Conservation (phyloP, 1,140 invertebrate genomes). For the Papilio xuthus region DNA sequence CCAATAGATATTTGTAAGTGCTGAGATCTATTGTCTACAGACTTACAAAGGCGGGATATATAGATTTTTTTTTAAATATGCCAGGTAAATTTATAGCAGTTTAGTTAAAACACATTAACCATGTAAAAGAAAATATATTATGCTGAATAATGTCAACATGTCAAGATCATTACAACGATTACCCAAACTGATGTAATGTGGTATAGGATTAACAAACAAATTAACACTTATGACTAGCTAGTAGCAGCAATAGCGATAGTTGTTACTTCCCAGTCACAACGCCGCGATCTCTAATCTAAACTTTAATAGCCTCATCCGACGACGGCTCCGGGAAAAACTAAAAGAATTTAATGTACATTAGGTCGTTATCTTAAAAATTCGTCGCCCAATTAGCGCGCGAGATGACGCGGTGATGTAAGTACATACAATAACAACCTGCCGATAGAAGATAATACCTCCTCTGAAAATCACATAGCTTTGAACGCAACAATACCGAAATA, state of each 20-base stretch:
- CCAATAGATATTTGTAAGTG: conserved; percentile 26
- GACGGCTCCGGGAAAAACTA: not conserved
- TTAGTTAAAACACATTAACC: not conserved
- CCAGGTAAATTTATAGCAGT: not conserved
- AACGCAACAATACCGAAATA: conserved; percentile 30
- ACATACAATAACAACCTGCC: conserved; percentile 32
- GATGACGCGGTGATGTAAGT: conserved; percentile 44
- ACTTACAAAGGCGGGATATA: not conserved
- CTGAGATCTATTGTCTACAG: conserved; percentile 22
- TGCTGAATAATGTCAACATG: not conserved
- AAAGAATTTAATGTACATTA: conserved; percentile 31
- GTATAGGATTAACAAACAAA: not conserved
- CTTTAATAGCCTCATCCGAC: conserved; percentile 23
- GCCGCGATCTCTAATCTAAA: conserved; percentile 9
- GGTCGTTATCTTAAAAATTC: conserved; percentile 47
- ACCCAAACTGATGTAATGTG: not conserved
- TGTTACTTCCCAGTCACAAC: conserved; percentile 7
- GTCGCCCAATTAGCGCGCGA: conserved; percentile 46
- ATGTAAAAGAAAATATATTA: not conserved
- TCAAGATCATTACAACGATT: not conserved
- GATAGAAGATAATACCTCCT: conserved; percentile 39
- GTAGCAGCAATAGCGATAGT: not conserved
- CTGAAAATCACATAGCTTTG: conserved; percentile 42
- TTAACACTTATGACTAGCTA: not conserved
- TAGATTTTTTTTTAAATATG: not conserved